Base-by-base conservation (phyloP, 2,888 invertebrate species). In the Cryptocephalus moraei region DNA sequence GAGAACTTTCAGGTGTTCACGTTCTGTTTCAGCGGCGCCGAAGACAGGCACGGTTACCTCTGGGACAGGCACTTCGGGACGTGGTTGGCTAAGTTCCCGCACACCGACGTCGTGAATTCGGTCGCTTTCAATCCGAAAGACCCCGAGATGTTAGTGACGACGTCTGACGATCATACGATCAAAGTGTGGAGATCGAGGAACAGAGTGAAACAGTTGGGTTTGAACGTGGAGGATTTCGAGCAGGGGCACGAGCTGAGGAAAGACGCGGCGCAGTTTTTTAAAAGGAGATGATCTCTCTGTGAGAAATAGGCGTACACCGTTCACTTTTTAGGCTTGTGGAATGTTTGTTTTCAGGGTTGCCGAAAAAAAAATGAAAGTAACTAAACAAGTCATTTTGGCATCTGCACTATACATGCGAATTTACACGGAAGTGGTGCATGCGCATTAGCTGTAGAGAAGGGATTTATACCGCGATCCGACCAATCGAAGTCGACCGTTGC, bases 51-150 rank as follows among this genome's bases (percentile, higher is more conserved):
- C 62, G 89, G 86, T 1, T 88, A 88, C 65, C 66, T 90, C 12
- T 91, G 90, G 90, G 90, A 91, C 64, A 74, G 89, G 44, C 87
- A 88, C 63, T 90, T 89, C 63, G 87, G 88, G 6, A 75, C 82
- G 6, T 85, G 85, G 61, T 69, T 91, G 50, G 80, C 81, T 0
- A 84, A 83, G 61, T 82, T 82, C 56, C 84, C 83, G 3, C 90
- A 91, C 64, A 69, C 70, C 0, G 87, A 88, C 67, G 87, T 89
- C 8, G 90, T 90, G 0, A 90, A 89, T 70, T 84, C 85, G 13
- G 89, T 90, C 1, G 89, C 90, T 2, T 89, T 91, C 64, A 89
- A 88, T 71, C 87, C 89, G 1, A 73, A 74, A 50, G 84, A 90
- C 70, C 78, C 84, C 0, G 84, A 87, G 70, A 85, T 88, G 81